Evolutionary conservation across 2,888 invertebrate genomes (phyloP).

Genomic region (Therioaphis trifolii): DNA sequence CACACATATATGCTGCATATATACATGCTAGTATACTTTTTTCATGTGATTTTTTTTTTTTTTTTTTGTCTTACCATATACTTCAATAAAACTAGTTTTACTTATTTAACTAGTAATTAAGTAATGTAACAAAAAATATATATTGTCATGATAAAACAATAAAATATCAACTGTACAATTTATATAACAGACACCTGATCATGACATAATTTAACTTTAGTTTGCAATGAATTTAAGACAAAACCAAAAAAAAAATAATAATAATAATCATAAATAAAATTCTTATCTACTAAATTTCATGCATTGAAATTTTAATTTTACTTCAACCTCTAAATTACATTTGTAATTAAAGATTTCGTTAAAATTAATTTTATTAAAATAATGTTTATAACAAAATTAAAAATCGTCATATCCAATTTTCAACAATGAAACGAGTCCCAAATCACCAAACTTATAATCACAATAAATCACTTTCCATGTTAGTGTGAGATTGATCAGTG

Average conservation of each 20-base stretch:
- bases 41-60: no score
- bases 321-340: constrained; percentile 26
- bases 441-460: constrained; percentile 46
- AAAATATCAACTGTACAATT: constrained; percentile 59
- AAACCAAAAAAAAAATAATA: constrained; percentile 23
- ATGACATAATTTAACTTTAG: constrained; percentile 28
- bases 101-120: constrained; percentile 40
- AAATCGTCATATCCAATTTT: constrained; percentile 48
- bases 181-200: constrained; percentile 58
- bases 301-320: constrained; percentile 20
- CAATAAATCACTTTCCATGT: constrained; percentile 61
- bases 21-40: no score
- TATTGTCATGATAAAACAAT: constrained; percentile 53
- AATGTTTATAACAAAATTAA: constrained; percentile 58
- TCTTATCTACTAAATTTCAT: constrained; percentile 32
- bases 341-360: constrained; percentile 24
- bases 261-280: constrained; percentile 23
- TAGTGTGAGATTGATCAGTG: constrained; percentile 50
- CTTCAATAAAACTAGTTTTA: constrained; percentile 46
- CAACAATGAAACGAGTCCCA: constrained; percentile 46
- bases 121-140: constrained; percentile 59
- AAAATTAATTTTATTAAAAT: constrained; percentile 53
- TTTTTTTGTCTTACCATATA: constrained; percentile 41
- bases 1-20: constrained; percentile 7
- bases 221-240: constrained; percentile 25